These are phyloP conservation scores for Bellardia bayeri DNA, from an alignment of 2,888 invertebrate genomes.

Conservation along the genomic window DNA sequence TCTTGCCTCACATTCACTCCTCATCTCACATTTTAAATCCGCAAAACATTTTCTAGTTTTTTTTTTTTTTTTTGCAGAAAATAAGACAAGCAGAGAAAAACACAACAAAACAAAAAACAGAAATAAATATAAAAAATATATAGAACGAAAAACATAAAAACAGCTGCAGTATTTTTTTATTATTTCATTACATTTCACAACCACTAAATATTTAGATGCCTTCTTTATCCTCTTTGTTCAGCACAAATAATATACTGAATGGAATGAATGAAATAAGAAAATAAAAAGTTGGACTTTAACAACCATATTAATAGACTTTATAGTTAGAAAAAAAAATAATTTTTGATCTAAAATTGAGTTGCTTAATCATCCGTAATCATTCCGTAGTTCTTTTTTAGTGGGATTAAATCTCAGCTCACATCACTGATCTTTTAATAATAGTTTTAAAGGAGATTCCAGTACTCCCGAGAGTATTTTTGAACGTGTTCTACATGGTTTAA, in stretches of 20 bases:
- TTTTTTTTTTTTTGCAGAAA: slow-evolving; percentile 8
- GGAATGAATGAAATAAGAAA: background rate
- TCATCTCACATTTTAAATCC: slow-evolving; percentile 21
- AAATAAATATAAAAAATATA: slow-evolving; percentile 8
- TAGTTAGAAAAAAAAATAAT: too few relatives aligned
- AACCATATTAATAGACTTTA: too few relatives aligned
- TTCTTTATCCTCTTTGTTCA: slow-evolving; percentile 10
- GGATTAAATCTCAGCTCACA: too few relatives aligned
- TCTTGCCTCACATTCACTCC: background rate
- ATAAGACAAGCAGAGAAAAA: slow-evolving; percentile 2
- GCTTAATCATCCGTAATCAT: too few relatives aligned
- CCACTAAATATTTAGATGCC: slow-evolving; percentile 36
- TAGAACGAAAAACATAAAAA: slow-evolving; percentile 47
- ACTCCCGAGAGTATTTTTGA: too few relatives aligned
- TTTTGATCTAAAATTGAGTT: too few relatives aligned
- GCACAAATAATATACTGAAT: slow-evolving; percentile 4
- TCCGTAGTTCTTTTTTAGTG: too few relatives aligned
- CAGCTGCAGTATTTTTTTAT: slow-evolving; percentile 66
- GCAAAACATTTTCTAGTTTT: slow-evolving; percentile 41
- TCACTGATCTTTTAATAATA: too few relatives aligned
- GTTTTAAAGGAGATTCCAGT: too few relatives aligned
- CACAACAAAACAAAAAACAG: slow-evolving; percentile 5
- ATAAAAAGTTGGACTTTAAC: background rate
- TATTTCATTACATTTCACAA: slow-evolving; percentile 52
- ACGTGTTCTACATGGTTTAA: too few relatives aligned